phyloP scores from a whole-genome alignment of 1,140 invertebrate species.

The Gerris buenoi region DNA sequence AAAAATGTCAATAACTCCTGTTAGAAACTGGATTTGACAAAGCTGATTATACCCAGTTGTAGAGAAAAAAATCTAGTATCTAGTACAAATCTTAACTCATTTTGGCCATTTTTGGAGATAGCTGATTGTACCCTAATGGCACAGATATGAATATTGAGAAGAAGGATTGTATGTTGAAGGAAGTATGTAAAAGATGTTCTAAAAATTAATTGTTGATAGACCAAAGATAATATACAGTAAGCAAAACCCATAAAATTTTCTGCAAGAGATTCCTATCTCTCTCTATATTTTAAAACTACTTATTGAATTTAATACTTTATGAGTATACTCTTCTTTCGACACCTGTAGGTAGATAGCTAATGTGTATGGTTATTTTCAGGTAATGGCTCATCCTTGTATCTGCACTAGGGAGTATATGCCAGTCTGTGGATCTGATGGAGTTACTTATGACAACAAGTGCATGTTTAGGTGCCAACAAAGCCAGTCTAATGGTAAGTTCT shows the following conservation, averaged over 20 bases:
- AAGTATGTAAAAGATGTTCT: neutral
- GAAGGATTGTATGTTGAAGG: no score
- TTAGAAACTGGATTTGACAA: no score
- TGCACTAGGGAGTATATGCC: constrained; percentile 15
- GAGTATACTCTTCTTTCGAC: neutral
- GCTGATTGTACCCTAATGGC: no score
- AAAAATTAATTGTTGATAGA: neutral
- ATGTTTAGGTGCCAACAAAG: constrained; percentile 9
- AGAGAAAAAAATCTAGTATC: no score
- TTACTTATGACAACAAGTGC: constrained; percentile 11
- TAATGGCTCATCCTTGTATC: neutral
- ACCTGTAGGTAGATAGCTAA: neutral
- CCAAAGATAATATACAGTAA: neutral
- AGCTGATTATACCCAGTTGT: no score
- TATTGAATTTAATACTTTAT: neutral
- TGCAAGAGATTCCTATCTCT: neutral
- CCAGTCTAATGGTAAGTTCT: constrained; percentile 2
- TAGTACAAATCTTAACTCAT: no score
- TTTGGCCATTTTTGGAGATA: no score
- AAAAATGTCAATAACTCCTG: no score
- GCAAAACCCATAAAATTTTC: neutral
- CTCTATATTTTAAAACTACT: neutral
- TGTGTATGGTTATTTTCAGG: constrained; percentile 2
- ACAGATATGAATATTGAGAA: no score
- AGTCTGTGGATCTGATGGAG: constrained; percentile 11